phyloP scores from a whole-genome alignment of 2,888 invertebrate genomes.

The Drosophila subquinaria region DNA sequence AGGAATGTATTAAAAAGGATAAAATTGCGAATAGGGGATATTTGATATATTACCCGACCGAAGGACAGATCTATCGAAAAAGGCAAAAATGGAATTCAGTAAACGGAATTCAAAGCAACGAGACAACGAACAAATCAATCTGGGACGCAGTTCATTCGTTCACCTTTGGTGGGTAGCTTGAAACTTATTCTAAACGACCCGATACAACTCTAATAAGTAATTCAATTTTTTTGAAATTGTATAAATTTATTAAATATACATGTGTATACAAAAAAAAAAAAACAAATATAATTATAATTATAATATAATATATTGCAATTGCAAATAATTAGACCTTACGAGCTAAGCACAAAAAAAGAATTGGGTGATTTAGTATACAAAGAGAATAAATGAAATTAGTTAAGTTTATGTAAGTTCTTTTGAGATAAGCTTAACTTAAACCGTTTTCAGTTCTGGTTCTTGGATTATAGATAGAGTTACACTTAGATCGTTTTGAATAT shows the following conservation, averaged over 20 bases:
- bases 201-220: neutral
- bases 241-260: slow-evolving; percentile 60
- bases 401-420: slow-evolving; percentile 17
- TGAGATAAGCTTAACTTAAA: slow-evolving; percentile 37
- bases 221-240: slow-evolving; percentile 37
- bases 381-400: slow-evolving; percentile 18
- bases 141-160: no score
- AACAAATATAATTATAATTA: slow-evolving; percentile 13
- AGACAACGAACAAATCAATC: no score
- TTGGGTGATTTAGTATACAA: slow-evolving; percentile 32
- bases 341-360: slow-evolving; percentile 46
- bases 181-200: neutral
- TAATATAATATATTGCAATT: slow-evolving; percentile 37
- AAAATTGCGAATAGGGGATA: no score
- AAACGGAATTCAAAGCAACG: no score
- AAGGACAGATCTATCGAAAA: no score
- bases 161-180: no score
- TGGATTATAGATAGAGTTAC: slow-evolving; percentile 35
- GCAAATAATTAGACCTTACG: slow-evolving; percentile 49
- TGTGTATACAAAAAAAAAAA: slow-evolving; percentile 31
- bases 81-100: no score
- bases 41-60: no score
- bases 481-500: slow-evolving; percentile 32
- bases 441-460: slow-evolving; percentile 60
- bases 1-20: no score